These are phyloP conservation scores for Gambusia yucatana DNA, from an alignment of 2,797 vertebrate species.

Conservation along the genomic window DNA sequence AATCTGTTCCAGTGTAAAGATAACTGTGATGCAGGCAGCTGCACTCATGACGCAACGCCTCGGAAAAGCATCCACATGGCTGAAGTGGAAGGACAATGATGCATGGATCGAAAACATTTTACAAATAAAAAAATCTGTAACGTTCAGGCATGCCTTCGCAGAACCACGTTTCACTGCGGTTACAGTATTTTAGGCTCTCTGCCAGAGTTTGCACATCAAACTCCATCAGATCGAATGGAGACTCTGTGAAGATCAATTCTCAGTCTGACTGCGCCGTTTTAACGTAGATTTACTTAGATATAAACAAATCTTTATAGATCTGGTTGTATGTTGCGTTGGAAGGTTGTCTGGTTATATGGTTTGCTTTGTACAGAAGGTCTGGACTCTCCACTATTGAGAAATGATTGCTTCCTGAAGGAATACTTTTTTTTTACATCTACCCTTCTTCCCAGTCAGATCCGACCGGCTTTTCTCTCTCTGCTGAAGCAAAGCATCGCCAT, in stretches of 20 bases:
- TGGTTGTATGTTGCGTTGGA: not conserved
- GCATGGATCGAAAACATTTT: not conserved
- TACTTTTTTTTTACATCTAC: not conserved
- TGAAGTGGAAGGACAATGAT: not conserved
- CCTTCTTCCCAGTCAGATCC: not conserved
- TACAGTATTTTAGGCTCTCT: not conserved
- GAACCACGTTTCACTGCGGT: not conserved
- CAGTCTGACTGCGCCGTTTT: not conserved
- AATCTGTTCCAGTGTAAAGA: not conserved
- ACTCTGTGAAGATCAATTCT: no score
- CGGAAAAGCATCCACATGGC: not conserved
- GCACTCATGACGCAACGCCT: not conserved
- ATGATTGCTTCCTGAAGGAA: no score
- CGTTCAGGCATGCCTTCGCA: not conserved
- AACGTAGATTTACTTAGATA: not conserved
- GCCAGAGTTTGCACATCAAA: not conserved
- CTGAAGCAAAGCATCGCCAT: not conserved
- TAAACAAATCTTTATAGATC: not conserved
- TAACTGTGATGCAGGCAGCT: not conserved
- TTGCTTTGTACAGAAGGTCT: no score
- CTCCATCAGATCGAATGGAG: no score
- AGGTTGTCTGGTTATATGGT: no score
- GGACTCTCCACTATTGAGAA: no score
- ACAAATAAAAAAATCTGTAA: not conserved
- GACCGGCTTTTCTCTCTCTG: not conserved